These are phyloP conservation scores for Macrocentrus cingulum DNA, from an alignment of 1,140 invertebrate species.

Conservation along the genomic window DNA sequence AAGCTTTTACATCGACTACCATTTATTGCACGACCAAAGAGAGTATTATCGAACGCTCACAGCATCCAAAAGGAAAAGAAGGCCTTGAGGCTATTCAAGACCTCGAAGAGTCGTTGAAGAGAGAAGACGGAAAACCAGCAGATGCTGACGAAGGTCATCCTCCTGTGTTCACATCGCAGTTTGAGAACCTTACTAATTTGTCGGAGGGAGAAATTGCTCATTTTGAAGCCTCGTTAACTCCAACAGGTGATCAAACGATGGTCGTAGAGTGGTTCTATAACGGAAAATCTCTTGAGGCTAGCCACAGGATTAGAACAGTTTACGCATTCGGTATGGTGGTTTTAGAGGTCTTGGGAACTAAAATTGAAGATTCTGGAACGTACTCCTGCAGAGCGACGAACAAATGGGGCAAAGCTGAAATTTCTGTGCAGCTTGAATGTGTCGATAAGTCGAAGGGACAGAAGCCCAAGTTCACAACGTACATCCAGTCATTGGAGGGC, in stretches of 20 bases:
- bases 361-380: slow-evolving; percentile 83
- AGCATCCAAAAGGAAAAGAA: slow-evolving; percentile 91
- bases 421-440: slow-evolving; percentile 80
- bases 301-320: slow-evolving; percentile 85
- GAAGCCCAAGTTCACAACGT: slow-evolving; percentile 85
- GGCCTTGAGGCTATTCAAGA: slow-evolving; percentile 88
- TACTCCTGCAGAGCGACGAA: slow-evolving; percentile 88
- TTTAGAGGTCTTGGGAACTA: slow-evolving; percentile 86
- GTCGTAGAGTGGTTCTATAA: slow-evolving; percentile 98
- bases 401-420: slow-evolving; percentile 84
- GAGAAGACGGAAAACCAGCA: slow-evolving; percentile 66
- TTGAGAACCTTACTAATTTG: slow-evolving; percentile 77
- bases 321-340: slow-evolving; percentile 96
- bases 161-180: slow-evolving; percentile 85
- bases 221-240: slow-evolving; percentile 90
- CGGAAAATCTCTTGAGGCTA: slow-evolving; percentile 82
- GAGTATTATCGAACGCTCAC: slow-evolving; percentile 81
- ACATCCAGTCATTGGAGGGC: slow-evolving; percentile 81
- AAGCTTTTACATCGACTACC: slow-evolving; percentile 89
- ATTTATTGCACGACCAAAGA: slow-evolving; percentile 81
- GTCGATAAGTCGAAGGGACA: slow-evolving; percentile 82
- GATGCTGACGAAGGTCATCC: slow-evolving; percentile 78
- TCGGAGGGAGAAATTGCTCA: slow-evolving; percentile 90
- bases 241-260: slow-evolving; percentile 94
- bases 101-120: slow-evolving; percentile 81